phyloP scores from a whole-genome alignment of 2,797 vertebrate genomes.

The Paratrypauchen microcephalus region DNA sequence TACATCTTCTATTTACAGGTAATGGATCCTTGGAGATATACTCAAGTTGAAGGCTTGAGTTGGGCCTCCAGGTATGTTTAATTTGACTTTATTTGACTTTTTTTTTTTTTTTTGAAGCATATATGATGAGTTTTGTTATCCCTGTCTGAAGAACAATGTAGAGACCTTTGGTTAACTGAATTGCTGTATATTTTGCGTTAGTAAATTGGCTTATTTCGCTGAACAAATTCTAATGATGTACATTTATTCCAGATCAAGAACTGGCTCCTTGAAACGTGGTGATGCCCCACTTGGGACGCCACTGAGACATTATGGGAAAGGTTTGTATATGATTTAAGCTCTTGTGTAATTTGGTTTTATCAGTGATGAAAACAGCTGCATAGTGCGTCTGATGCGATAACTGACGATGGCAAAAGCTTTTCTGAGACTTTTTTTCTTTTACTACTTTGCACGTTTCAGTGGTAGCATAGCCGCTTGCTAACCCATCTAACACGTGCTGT shows the following conservation, averaged over 20 bases:
- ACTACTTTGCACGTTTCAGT: accelerated
- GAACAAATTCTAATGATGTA: not conserved
- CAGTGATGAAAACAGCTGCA: slow-evolving; percentile 69
- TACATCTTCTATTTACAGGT: not conserved
- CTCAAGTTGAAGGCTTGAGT: accelerated
- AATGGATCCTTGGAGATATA: not conserved
- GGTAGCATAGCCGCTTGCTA: slow-evolving; percentile 39
- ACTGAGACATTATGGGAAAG: slow-evolving; percentile 6
- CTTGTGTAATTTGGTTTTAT: not conserved
- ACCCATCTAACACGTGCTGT: slow-evolving; percentile 45
- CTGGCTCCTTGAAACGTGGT: not conserved
- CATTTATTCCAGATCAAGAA: not conserved
- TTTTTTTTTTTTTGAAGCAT: not conserved
- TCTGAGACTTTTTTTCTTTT: slow-evolving; percentile 55
- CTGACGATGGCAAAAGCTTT: slow-evolving; percentile 70
- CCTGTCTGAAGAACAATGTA: slow-evolving; percentile 65
- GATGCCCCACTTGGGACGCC: not conserved
- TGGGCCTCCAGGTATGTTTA: slow-evolving; percentile 31
- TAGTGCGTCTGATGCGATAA: slow-evolving; percentile 82
- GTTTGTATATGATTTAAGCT: slow-evolving; percentile 22
- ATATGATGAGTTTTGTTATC: slow-evolving; percentile 71
- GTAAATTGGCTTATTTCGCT: not conserved
- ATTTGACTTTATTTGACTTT: no score
- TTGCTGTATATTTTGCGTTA: not conserved
- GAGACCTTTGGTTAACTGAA: slow-evolving; percentile 59